Percentiles rank a stretch among this genome's conserved stretches.
Conservation (phyloP, 2,888 invertebrate species). For the Ptilodon capucinus region DNA sequence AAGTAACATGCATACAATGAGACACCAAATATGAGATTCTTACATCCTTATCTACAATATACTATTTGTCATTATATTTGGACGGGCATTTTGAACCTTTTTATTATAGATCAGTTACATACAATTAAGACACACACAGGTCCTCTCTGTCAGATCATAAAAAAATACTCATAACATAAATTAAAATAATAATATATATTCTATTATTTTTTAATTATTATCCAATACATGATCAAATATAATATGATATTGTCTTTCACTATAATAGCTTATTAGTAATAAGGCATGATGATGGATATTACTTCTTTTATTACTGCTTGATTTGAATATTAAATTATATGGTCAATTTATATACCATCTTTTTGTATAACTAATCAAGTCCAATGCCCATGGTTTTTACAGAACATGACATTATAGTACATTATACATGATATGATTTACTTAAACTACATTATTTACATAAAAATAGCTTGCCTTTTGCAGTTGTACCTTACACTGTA, state of each 20-base stretch:
- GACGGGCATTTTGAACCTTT: slow-evolving; percentile 43
- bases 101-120: neutral
- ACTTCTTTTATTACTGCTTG: slow-evolving; percentile 1
- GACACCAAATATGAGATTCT: slow-evolving; percentile 50
- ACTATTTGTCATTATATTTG: slow-evolving; percentile 32
- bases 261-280: too few species aligned
- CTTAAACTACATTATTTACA: slow-evolving; percentile 35
- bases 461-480: slow-evolving; percentile 22
- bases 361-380: too few species aligned
- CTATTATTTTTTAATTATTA: slow-evolving; percentile 16
- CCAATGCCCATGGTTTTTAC: neutral
- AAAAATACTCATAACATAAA: neutral
- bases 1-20: slow-evolving; percentile 64
- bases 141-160: too few species aligned
- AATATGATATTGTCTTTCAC: slow-evolving; percentile 43
- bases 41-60: slow-evolving; percentile 14
- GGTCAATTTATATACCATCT: too few species aligned
- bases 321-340: too few species aligned
- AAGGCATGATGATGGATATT: slow-evolving; percentile 56
- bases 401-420: neutral
- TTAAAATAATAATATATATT: neutral
- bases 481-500: too few species aligned
- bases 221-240: slow-evolving; percentile 15
- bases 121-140: neutral
- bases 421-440: neutral